Evolutionary conservation across 2,888 invertebrate species (phyloP), one percentile per base, ranked within the genome.

Genomic region (Acleris sparsana): DNA sequence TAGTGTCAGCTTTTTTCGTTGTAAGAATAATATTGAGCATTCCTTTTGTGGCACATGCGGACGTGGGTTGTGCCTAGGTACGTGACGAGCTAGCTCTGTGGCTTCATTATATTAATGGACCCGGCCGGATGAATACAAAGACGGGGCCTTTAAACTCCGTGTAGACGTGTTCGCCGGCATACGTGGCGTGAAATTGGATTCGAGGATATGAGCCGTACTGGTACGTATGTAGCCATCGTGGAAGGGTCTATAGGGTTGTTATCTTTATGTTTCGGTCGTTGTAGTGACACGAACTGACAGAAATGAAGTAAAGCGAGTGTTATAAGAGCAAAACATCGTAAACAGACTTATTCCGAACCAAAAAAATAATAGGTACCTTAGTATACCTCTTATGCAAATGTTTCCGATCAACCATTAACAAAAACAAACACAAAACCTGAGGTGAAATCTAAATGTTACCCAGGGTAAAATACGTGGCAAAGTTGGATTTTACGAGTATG

Each of bases 101-200:
- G 88, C 87, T 89, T 88, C 88, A 89, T 92, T 91, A 89, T 87
- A 88, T 89, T 92, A 90, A 91, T 92, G 89, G 87, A 85, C 82
- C 82, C 81, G 78, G 82, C 87, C 86, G 87, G 88, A 85, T 89
- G 90, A 89, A 90, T 89, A 89, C 88, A 87, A 89, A 90, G 86
- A 85, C 80, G 83, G 80, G 81, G 84, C 82, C 83, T 87, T 87
- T 86, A 85, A 86, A 87, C 85, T 87, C 85, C 83, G 78, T 84
- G 83, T 82, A 77, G 80, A 83, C 84, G 78, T 82, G 83, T 84
- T 82, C 79, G 33, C 79, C 72, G 73, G 77, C 79, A 80, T 83
- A 82, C 78, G 80, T 80, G 73, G 77, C 78, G 78, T 84, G 80
- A 80, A 86, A 86, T 84, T 82, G 76, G 79, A 82, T 81, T 82